These are phyloP conservation scores for Epinotia brunnichana DNA, from an alignment of 2,888 invertebrate genomes.

Conservation along the genomic window DNA sequence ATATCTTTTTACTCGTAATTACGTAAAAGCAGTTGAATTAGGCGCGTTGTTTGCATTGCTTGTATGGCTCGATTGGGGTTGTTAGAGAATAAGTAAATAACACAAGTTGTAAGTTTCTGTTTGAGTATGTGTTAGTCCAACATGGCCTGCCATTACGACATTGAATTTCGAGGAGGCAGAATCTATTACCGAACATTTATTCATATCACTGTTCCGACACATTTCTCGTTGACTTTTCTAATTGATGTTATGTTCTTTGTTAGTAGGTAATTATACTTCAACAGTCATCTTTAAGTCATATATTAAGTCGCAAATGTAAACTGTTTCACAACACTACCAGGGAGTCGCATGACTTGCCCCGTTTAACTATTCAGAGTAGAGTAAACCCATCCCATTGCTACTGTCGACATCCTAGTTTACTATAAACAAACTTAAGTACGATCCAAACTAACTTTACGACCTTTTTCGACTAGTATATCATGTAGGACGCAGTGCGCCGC, in stretches of 20 bases:
- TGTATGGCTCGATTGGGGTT: background rate
- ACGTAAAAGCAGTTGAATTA: slow-evolving; percentile 9
- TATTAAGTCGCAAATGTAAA: slow-evolving; percentile 12
- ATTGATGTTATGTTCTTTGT: background rate
- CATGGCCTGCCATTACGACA: background rate
- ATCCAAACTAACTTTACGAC: slow-evolving; percentile 9
- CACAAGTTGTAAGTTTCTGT: too few relatives aligned
- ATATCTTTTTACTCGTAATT: slow-evolving; percentile 2
- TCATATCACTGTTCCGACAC: background rate
- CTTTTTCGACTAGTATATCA: slow-evolving; percentile 1
- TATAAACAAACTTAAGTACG: background rate
- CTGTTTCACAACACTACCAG: slow-evolving; percentile 13
- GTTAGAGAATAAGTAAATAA: background rate
- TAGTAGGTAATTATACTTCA: too few relatives aligned
- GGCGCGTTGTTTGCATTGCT: background rate
- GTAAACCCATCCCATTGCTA: slow-evolving; percentile 17
- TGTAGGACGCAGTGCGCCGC: slow-evolving; percentile 35
- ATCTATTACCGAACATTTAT: background rate
- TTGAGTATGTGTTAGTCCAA: background rate
- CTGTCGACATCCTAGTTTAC: background rate
- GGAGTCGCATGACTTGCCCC: slow-evolving; percentile 1
- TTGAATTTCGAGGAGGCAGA: background rate
- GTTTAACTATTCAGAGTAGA: slow-evolving; percentile 30
- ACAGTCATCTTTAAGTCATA: too few relatives aligned
- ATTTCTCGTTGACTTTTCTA: background rate